phyloP scores from a whole-genome alignment of 2,797 vertebrate species.

The Podarcis lilfordi region DNA sequence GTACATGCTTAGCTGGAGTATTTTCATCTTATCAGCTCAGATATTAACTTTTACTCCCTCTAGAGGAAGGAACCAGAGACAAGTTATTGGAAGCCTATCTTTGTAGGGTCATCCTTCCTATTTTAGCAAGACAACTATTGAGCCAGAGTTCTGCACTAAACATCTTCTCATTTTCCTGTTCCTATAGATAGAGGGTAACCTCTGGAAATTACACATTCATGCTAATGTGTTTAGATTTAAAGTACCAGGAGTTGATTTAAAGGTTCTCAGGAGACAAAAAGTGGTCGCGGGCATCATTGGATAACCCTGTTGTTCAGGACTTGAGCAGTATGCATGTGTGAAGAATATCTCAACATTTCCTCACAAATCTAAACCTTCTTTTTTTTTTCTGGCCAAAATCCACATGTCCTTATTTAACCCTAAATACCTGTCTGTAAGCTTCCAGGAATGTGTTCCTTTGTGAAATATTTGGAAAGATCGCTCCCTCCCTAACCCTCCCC shows the following conservation, averaged over 20 bases:
- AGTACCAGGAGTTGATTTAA: not conserved
- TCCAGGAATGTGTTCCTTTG: slow-evolving; percentile 66
- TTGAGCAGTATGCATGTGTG: not conserved
- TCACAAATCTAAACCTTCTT: slow-evolving; percentile 7
- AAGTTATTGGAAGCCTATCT: not conserved
- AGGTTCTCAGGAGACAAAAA: not conserved
- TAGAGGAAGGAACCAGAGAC: not conserved
- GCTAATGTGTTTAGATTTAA: not conserved
- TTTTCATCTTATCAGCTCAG: not conserved
- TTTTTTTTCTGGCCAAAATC: not conserved
- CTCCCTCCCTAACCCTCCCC: not conserved
- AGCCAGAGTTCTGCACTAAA: not conserved
- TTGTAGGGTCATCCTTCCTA: not conserved
- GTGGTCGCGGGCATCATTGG: not conserved
- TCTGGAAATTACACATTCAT: not conserved
- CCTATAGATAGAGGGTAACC: not conserved
- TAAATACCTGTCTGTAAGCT: slow-evolving; percentile 51
- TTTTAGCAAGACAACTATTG: not conserved
- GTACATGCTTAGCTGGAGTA: not conserved
- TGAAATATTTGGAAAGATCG: slow-evolving; percentile 62
- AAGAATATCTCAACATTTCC: not conserved
- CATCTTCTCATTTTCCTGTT: not conserved
- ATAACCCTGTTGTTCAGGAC: not conserved
- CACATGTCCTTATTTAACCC: slow-evolving; percentile 65
- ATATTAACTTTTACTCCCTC: not conserved